A percentile compares a stretch with the other conserved stretches of the same genome.
phyloP scores from a whole-genome alignment of 2,113 vertebrate species.

The Probosciger aterrimus region DNA sequence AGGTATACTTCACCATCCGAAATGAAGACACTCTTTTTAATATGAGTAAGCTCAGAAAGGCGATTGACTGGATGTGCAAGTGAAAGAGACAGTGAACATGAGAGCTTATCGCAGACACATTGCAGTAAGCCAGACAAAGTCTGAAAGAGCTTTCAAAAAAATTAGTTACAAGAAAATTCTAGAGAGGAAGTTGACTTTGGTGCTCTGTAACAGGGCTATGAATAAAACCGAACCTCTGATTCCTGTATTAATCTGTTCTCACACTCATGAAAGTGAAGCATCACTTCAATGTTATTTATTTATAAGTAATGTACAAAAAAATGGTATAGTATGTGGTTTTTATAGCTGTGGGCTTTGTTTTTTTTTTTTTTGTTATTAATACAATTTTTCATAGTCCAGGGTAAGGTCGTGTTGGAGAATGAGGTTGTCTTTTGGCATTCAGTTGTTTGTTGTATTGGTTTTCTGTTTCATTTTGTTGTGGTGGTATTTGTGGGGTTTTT shows the following conservation, averaged over 20 bases:
- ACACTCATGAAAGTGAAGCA: background rate
- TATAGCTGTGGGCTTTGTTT: background rate
- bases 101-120: background rate
- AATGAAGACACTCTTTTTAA: background rate
- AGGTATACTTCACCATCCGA: accelerated
- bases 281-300: background rate
- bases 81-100: background rate
- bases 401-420: background rate
- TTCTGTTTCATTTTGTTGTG: no score
- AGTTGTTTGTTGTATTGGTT: accelerated
- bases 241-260: background rate
- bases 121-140: background rate
- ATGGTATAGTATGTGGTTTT: background rate
- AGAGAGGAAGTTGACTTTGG: background rate
- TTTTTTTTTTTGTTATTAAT: background rate
- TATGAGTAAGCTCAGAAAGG: background rate
- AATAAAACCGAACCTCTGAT: background rate
- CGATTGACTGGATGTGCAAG: background rate
- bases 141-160: background rate
- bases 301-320: background rate
- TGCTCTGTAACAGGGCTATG: background rate
- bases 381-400: background rate
- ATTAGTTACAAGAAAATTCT: background rate
- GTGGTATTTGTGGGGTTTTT: background rate
- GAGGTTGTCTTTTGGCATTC: background rate